Evolutionary conservation across 2,113 vertebrate species (phyloP), one percentile per base, ranked within the genome.

Genomic region (Eurystomus gularis): DNA sequence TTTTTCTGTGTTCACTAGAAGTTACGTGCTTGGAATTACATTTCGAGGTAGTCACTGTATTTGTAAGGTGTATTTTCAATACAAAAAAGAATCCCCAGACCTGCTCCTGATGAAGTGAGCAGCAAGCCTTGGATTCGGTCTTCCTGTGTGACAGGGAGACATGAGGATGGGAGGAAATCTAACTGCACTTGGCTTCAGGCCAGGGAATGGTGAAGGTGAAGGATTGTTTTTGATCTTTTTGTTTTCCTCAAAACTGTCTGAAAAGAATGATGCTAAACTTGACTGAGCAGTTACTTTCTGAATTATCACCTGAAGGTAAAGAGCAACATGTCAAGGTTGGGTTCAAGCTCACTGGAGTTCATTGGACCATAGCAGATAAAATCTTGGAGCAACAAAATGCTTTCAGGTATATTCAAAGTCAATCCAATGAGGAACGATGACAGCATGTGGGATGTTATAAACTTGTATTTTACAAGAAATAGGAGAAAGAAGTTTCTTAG

Each of bases 351-450:
- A 78, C 61, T 96, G 92, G 65, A 87, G 90, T 97, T 97, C 94
- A 96, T 40, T 96, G 97, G 93, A 97, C 93, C 91, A 70, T 94
- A 94, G 84, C 69, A 89, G 70, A 96, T 93, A 84, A 93, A 96
- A 96, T 97, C 93, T 92, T 71, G 48, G 70, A 97, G 96, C 92
- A 95, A 73, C 57, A 86, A 93, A 97, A 95, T 8, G 93, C 97
- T 98, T 98, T 98, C 96, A 98, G 97, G 97, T 98, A 97, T 97
- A 84, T 88, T 95, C 82, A 96, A 94, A 98, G 92, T 98, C 97
- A 98, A 78, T 78, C 80, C 83, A 71, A 71, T 96, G 71, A 97
- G 62, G 75, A 95, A 91, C 86, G 92, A 89, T 84, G 92, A 69
- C 58, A 93, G 78, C 39, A 92, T 84, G 88, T 94, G 64, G 3